These are phyloP conservation scores for Bostrychus sinensis DNA, from an alignment of 2,113 vertebrate genomes.

Conservation along the genomic window DNA sequence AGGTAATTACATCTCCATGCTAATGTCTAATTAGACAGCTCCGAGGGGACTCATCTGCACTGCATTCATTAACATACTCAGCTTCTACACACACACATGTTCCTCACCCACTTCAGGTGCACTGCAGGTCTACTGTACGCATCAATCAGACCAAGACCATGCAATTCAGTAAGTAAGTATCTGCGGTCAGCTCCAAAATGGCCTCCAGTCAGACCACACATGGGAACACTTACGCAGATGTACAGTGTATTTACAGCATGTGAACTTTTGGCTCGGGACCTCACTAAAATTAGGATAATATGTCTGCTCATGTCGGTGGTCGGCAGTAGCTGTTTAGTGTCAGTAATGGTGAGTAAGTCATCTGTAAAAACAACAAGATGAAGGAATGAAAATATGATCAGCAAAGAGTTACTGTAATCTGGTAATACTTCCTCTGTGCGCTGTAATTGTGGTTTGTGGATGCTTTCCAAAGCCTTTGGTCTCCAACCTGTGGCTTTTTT, in stretches of 20 bases:
- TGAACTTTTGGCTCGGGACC: slow-evolving; percentile 1
- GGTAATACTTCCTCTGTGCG: neutral
- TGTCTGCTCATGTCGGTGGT: slow-evolving; percentile 7
- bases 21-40: slow-evolving; percentile 77
- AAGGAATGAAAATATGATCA: neutral
- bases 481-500: neutral
- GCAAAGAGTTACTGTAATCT: neutral
- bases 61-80: slow-evolving; percentile 70
- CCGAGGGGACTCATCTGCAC: slow-evolving; percentile 69
- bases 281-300: slow-evolving; percentile 16
- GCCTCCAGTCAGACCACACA: neutral
- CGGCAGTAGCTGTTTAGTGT: slow-evolving; percentile 15
- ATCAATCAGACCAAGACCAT: slow-evolving; percentile 27
- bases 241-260: slow-evolving; percentile 10
- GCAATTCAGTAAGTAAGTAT: slow-evolving; percentile 1
- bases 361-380: neutral
- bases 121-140: neutral
- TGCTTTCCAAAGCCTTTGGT: neutral
- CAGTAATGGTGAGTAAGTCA: slow-evolving; percentile 23
- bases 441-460: neutral
- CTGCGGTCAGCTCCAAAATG: neutral
- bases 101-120: slow-evolving; percentile 10
- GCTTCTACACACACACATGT: slow-evolving; percentile 22
- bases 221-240: neutral
- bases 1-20: slow-evolving; percentile 76